Evolutionary conservation across 2,797 vertebrate genomes (phyloP).

Genomic region (Poeciliopsis paucimaculata): DNA sequence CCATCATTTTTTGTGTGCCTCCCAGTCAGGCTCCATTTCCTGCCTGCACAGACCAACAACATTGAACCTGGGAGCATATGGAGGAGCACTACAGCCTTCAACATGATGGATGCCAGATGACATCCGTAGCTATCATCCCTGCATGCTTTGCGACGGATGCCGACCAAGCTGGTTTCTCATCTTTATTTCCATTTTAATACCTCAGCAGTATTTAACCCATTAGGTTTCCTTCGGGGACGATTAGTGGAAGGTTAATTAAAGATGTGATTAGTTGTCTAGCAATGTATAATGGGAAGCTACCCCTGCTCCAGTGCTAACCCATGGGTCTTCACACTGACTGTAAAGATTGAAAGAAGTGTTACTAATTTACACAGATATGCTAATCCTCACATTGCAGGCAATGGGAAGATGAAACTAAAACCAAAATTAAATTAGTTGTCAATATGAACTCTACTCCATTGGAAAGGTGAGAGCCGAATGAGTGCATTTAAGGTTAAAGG

Average conservation of each 20-base stretch:
- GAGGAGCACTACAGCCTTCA: slow-evolving; percentile 53
- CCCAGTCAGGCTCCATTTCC: slow-evolving; percentile 51
- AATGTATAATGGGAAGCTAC: slow-evolving; percentile 43
- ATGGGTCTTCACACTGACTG: slow-evolving; percentile 45
- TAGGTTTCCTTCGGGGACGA: slow-evolving; percentile 56
- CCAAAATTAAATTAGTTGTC: slow-evolving; percentile 39
- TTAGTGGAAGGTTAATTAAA: slow-evolving; percentile 74
- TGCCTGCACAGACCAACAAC: slow-evolving; percentile 36
- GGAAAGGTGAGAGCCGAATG: slow-evolving; percentile 25
- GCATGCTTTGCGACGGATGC: slow-evolving; percentile 28
- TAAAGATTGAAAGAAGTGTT: slow-evolving; percentile 22
- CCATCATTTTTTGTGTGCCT: slow-evolving; percentile 21
- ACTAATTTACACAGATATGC: not conserved
- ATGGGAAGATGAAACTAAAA: slow-evolving; percentile 26
- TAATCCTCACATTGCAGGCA: slow-evolving; percentile 41
- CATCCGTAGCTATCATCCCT: slow-evolving; percentile 43
- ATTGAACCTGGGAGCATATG: slow-evolving; percentile 49
- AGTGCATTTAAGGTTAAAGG: slow-evolving; percentile 31
- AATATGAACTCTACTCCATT: slow-evolving; percentile 12
- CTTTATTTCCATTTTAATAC: slow-evolving; percentile 69
- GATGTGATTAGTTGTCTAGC: slow-evolving; percentile 52
- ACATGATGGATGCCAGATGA: slow-evolving; percentile 67
- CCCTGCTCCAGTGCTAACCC: slow-evolving; percentile 24
- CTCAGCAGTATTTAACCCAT: slow-evolving; percentile 71
- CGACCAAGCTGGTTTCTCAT: slow-evolving; percentile 28